Percentiles rank a stretch among this genome's conserved stretches.
phyloP scores from a whole-genome alignment of 2,113 vertebrate genomes.

The Scopus umbretta region DNA sequence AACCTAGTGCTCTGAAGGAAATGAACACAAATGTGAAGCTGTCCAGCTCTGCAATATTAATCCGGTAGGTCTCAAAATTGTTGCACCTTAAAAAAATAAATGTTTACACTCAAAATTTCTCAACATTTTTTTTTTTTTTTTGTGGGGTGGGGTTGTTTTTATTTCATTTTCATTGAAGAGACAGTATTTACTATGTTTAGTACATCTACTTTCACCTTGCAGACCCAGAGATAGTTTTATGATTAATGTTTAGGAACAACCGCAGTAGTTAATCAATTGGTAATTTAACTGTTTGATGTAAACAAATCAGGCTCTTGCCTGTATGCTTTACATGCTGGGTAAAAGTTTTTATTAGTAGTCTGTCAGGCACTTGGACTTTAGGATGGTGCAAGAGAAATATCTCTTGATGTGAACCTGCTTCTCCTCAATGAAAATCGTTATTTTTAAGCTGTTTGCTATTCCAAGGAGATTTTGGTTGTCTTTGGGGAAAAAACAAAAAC shows the following conservation, averaged over 20 bases:
- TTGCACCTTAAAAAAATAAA: not conserved
- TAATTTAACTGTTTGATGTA: not conserved
- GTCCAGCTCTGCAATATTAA: not conserved
- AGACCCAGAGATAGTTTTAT: not conserved
- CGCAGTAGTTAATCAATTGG: not conserved
- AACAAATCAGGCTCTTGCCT: not conserved
- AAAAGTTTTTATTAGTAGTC: not conserved
- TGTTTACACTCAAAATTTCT: not conserved
- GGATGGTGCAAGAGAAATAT: not conserved
- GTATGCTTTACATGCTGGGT: not conserved
- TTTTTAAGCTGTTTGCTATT: not conserved
- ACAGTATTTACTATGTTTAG: not conserved
- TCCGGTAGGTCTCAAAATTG: not conserved
- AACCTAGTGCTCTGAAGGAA: not conserved
- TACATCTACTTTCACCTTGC: not conserved
- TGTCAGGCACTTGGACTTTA: not conserved
- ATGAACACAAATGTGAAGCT: not conserved
- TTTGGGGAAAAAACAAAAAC: not conserved
- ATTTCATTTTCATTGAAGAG: not conserved
- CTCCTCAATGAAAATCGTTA: not conserved
- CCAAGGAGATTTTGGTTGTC: not conserved
- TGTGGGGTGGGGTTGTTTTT: no score
- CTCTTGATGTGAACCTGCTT: not conserved
- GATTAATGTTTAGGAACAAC: not conserved
- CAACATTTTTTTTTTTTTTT: accelerated